Evolutionary conservation across 2,888 invertebrate species (phyloP).

Genomic region (Corythucha ciliata): DNA sequence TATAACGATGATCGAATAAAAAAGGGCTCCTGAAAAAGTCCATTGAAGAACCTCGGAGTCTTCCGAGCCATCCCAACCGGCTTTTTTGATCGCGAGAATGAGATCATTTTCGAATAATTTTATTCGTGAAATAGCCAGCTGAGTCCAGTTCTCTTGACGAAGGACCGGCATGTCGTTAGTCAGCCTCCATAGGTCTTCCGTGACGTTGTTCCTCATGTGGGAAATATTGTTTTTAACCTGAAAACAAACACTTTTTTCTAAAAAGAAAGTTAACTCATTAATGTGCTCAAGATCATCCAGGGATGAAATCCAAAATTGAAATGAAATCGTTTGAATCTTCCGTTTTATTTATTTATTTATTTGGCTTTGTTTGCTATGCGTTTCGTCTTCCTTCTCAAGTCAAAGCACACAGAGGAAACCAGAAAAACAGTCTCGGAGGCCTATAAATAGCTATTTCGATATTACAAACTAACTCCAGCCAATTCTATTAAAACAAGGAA

Average conservation of each 20-base stretch:
- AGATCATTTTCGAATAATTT: constrained; percentile 59
- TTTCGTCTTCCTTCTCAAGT: too few relatives aligned
- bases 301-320: background rate
- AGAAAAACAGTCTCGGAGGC: too few relatives aligned
- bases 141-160: constrained; percentile 70
- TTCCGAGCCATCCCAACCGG: constrained; percentile 79
- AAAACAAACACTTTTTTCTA: constrained; percentile 22
- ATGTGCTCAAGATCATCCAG: background rate
- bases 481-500: too few relatives aligned
- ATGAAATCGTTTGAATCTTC: too few relatives aligned
- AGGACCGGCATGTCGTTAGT: constrained; percentile 55
- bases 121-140: constrained; percentile 47
- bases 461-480: too few relatives aligned
- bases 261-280: background rate
- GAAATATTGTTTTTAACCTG: constrained; percentile 71
- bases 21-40: constrained; percentile 80
- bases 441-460: too few relatives aligned
- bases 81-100: constrained; percentile 71
- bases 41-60: constrained; percentile 54
- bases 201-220: constrained; percentile 61
- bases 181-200: constrained; percentile 68
- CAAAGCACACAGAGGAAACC: too few relatives aligned
- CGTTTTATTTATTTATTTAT: background rate
- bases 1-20: constrained; percentile 92
- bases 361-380: too few relatives aligned